Conservation (phyloP, 2,888 invertebrate genomes). For the Drosophila nr. fundita region DNA sequence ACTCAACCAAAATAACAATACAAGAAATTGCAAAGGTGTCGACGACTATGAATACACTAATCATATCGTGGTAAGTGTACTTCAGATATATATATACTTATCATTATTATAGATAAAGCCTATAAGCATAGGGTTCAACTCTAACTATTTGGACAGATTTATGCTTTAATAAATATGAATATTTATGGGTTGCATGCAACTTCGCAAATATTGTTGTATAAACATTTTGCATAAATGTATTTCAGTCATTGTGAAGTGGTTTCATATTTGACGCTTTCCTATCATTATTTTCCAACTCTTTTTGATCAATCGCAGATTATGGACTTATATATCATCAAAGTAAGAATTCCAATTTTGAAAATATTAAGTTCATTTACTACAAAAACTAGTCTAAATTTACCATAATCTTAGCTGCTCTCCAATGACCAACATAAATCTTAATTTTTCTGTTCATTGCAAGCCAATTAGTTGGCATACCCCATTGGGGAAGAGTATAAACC, state of each 20-base stretch:
- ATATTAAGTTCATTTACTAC: no score
- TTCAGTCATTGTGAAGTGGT: not conserved
- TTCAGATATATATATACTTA: not conserved
- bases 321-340: not conserved
- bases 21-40: constrained; percentile 13
- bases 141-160: not conserved
- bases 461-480: constrained; percentile 14
- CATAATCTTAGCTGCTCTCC: not conserved
- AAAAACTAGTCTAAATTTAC: no score
- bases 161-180: not conserved
- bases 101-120: not conserved
- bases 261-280: not conserved
- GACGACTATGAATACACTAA: constrained; percentile 32
- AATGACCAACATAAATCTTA: not conserved
- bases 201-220: not conserved
- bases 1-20: constrained; percentile 20
- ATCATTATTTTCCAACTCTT: not conserved
- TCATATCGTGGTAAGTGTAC: not conserved
- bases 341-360: not conserved
- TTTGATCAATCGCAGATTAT: not conserved
- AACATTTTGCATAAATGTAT: not conserved
- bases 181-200: not conserved
- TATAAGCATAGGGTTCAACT: not conserved
- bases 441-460: not conserved
- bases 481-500: constrained; percentile 5